phyloP scores from a whole-genome alignment of 2,113 vertebrate genomes.

The Eleginops maclovinus region DNA sequence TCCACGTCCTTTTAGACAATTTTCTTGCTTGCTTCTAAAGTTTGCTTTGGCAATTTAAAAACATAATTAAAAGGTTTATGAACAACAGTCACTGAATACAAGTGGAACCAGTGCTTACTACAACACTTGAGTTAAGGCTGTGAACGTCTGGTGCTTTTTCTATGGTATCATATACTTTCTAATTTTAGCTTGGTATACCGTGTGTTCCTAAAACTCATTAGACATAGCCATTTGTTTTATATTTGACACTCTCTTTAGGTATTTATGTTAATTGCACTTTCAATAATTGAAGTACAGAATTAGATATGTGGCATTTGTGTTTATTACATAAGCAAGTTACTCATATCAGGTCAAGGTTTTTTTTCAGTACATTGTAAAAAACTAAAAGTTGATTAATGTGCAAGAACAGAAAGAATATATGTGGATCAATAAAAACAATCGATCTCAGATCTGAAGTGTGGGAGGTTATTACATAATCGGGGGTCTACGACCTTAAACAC shows the following conservation, averaged over 20 bases:
- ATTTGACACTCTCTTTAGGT: background rate
- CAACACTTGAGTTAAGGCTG: background rate
- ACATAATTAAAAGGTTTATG: background rate
- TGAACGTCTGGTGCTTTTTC: background rate
- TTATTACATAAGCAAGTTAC: background rate
- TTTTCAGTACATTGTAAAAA: background rate
- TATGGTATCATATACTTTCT: background rate
- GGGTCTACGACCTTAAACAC: constrained; percentile 12
- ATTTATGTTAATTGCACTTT: background rate
- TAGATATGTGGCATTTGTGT: background rate
- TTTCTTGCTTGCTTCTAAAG: background rate
- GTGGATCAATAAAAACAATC: background rate
- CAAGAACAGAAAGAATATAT: background rate
- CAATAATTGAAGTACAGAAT: background rate
- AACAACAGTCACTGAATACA: background rate
- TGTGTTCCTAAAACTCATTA: background rate
- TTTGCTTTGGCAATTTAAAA: background rate
- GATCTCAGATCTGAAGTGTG: constrained; percentile 2
- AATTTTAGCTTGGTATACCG: background rate
- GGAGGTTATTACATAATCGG: background rate
- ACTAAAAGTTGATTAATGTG: background rate
- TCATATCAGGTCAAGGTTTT: background rate
- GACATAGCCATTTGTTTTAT: background rate
- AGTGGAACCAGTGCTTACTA: background rate
- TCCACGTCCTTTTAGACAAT: background rate